These are phyloP conservation scores for Phenganax marumi DNA, from an alignment of 92 coral and sea anemone genomes.

Conservation along the genomic window DNA sequence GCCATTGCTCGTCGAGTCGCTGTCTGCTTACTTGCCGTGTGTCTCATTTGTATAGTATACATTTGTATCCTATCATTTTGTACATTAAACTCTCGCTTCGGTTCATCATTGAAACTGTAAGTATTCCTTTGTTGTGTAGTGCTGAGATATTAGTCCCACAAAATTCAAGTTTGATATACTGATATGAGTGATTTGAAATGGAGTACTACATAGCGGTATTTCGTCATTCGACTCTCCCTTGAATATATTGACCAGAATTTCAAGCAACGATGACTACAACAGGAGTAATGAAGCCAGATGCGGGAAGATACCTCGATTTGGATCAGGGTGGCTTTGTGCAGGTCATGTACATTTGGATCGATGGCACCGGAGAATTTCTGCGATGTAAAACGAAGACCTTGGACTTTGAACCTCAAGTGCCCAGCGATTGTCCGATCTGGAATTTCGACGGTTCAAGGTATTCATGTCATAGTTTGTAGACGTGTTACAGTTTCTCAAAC, in stretches of 20 bases:
- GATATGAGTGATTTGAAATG: not conserved
- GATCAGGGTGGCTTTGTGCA: slow-evolving; percentile 77
- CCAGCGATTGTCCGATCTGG: slow-evolving; percentile 80
- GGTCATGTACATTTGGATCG: slow-evolving; percentile 91
- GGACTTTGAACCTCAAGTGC: slow-evolving; percentile 54
- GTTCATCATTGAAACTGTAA: not conserved
- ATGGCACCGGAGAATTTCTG: slow-evolving; percentile 85
- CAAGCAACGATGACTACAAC: slow-evolving; percentile 9
- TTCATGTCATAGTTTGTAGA: not conserved
- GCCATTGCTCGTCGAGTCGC: not conserved
- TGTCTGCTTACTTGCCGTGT: not conserved
- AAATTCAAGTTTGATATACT: not conserved
- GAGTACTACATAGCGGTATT: not conserved
- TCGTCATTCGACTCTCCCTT: not conserved
- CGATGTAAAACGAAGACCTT: slow-evolving; percentile 89
- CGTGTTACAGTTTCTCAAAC: not conserved
- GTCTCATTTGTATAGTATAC: too few species aligned
- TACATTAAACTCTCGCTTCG: not conserved
- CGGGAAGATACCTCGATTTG: slow-evolving; percentile 42
- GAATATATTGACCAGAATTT: not conserved
- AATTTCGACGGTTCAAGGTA: slow-evolving; percentile 86
- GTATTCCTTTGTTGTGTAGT: not conserved
- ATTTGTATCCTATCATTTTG: not conserved
- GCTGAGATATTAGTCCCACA: not conserved
- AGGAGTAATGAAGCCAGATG: slow-evolving; percentile 19